phyloP scores from a whole-genome alignment of 2,888 invertebrate genomes.

The Pseudeuparius sepicola region DNA sequence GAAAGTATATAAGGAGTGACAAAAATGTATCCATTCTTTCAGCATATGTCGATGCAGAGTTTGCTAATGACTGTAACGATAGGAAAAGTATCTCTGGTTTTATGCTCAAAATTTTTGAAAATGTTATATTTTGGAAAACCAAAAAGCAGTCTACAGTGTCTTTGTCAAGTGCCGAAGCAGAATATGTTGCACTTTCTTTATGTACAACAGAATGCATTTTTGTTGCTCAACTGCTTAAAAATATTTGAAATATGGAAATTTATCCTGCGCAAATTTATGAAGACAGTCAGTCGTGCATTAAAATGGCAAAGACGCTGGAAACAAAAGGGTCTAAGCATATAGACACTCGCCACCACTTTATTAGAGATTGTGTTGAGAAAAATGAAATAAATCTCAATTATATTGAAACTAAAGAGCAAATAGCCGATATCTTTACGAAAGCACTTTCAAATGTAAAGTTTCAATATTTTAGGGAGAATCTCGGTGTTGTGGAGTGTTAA shows the following conservation, averaged over 20 bases:
- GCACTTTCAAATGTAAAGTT: too few species aligned
- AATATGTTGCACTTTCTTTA: slow-evolving; percentile 20
- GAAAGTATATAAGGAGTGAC: too few species aligned
- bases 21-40: too few species aligned
- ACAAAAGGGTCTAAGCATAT: slow-evolving; percentile 18
- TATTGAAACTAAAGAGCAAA: too few species aligned
- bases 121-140: slow-evolving; percentile 20
- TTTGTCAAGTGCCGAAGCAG: slow-evolving; percentile 20
- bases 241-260: slow-evolving; percentile 13
- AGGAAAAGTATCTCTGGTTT: slow-evolving; percentile 20
- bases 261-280: slow-evolving; percentile 14
- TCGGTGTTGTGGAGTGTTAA: too few species aligned
- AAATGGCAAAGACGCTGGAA: slow-evolving; percentile 17
- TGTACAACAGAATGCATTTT: slow-evolving; percentile 21
- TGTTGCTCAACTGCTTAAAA: slow-evolving; percentile 17
- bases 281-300: slow-evolving; percentile 13
- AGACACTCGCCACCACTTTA: slow-evolving; percentile 6
- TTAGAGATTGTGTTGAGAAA: slow-evolving; percentile 8
- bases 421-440: too few species aligned
- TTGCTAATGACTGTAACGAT: slow-evolving; percentile 20
- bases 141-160: slow-evolving; percentile 20
- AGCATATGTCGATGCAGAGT: slow-evolving; percentile 21
- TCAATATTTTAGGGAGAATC: too few species aligned
- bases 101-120: slow-evolving; percentile 17
- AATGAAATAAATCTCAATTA: slow-evolving; percentile 4